Base-by-base conservation (phyloP, 2,888 invertebrate genomes). In the Hipparchia semele region DNA sequence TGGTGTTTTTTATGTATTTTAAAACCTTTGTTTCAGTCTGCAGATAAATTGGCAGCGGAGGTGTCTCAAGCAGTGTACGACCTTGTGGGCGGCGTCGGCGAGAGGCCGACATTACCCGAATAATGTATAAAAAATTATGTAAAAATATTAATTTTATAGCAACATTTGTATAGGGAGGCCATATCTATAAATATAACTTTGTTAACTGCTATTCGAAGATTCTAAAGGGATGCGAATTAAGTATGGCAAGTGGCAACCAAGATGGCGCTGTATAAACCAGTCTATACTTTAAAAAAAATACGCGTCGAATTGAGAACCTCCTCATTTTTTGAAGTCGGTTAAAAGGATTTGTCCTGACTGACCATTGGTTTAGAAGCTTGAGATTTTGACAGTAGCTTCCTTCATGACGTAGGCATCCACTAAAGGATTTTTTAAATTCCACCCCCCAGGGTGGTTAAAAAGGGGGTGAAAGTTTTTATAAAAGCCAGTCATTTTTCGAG, bases 21-120 rank as follows among this genome's bases (percentile, higher is more conserved):
- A 60, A 39, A 10, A 1, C 62, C 6, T 64, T 68, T 74, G 68
- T 80, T 77, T 72, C 94, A 94, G 91, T 94, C 95, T 77, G 96
- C 97, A 0, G 96, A 97, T 68, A 93, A 92, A 80, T 89, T 99
- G 74, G 97, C 97, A 0, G 92, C 95, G 3, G 96, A 98, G 87
- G 97, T 99, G 8, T 96, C 97, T 0, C 87, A 94, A 78, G 95
- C 96, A 6, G 98, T 98, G 9, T 96, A 96, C 84, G 95, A 96
- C 79, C 83, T 97, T 71, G 98, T 98, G 4, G 97, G 96, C 2
- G 98, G 98, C 3, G 95, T 96, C 9, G 98, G 98, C 4, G 91
- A 94, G 0, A 91, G 95, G 73, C 96, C 97, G 0, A 84, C 80
- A 33, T 51, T 90, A 73, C 87, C 88, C 1, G 86, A 82, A 56